Conservation (phyloP, 2,888 invertebrate genomes). For the Mechanitis mazaeus region DNA sequence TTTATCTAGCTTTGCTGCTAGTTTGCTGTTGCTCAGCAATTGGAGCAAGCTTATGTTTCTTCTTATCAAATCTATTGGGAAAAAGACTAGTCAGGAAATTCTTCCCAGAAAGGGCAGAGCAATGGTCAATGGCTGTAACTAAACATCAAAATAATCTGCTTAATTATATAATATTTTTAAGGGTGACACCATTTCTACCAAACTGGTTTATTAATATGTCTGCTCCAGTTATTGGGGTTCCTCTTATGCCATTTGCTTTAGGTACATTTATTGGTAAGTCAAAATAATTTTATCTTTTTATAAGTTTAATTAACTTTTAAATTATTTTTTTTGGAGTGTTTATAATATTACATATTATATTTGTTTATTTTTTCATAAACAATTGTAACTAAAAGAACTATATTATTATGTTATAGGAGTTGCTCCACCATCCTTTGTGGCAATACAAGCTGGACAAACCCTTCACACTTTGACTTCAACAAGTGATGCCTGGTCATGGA, state of each 20-base stretch:
- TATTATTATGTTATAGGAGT: slow-evolving; percentile 79
- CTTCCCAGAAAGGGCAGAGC: slow-evolving; percentile 89
- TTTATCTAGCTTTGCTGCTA: slow-evolving; percentile 89
- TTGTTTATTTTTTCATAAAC: not conserved
- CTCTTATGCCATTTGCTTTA: slow-evolving; percentile 91
- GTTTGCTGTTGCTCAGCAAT: slow-evolving; percentile 96
- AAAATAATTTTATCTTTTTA: too few relatives aligned
- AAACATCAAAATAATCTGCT: slow-evolving; percentile 93
- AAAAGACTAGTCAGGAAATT: slow-evolving; percentile 89
- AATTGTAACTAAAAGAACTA: not conserved
- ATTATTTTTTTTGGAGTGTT: too few relatives aligned
- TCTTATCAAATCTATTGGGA: slow-evolving; percentile 93
- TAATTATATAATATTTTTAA: slow-evolving; percentile 96
- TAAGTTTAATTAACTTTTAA: too few relatives aligned
- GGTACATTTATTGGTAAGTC: slow-evolving; percentile 94
- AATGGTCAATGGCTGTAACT: slow-evolving; percentile 90
- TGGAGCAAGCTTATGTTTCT: slow-evolving; percentile 96
- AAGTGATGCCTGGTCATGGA: slow-evolving; percentile 91
- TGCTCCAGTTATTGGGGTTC: slow-evolving; percentile 97
- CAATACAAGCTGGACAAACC: slow-evolving; percentile 98
- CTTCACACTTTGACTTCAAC: slow-evolving; percentile 94
- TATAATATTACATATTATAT: not conserved
- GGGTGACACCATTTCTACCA: slow-evolving; percentile 97
- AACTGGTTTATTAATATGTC: slow-evolving; percentile 99
- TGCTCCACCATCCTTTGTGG: slow-evolving; percentile 97